A percentile compares a stretch with the other conserved stretches of the same genome.
Evolutionary conservation across 2,113 vertebrate species (phyloP).

Genomic region (Marmota monax): DNA sequence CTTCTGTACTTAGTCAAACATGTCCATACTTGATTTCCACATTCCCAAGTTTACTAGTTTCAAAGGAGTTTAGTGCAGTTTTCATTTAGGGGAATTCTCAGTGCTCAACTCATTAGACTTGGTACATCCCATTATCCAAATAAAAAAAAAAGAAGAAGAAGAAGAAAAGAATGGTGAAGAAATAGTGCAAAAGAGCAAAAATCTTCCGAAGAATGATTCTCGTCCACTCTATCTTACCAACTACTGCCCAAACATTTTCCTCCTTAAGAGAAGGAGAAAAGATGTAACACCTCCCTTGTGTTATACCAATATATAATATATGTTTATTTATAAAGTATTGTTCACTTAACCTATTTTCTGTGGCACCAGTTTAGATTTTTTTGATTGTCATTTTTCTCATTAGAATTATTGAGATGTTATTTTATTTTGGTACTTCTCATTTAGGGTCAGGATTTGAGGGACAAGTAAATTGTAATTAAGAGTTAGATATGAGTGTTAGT

Average conservation of each 20-base stretch:
- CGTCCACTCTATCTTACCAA: background rate
- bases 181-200: background rate
- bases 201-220: background rate
- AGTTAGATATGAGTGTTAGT: background rate
- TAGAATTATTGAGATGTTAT: background rate
- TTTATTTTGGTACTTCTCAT: background rate
- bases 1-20: fast-evolving
- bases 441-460: background rate
- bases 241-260: background rate
- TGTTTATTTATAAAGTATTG: background rate
- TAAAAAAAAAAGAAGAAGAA: background rate
- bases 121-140: fast-evolving
- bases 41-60: background rate
- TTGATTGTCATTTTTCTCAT: background rate
- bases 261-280: background rate
- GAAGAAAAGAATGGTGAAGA: background rate
- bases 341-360: background rate
- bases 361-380: background rate
- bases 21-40: fast-evolving
- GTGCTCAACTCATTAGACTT: background rate
- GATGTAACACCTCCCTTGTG: background rate
- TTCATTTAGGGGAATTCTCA: background rate
- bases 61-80: background rate
- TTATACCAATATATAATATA: background rate
- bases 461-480: background rate